Evolutionary conservation across 2,113 vertebrate species (phyloP), one percentile per base, ranked within the genome.

Genomic region (Cygnus atratus): DNA sequence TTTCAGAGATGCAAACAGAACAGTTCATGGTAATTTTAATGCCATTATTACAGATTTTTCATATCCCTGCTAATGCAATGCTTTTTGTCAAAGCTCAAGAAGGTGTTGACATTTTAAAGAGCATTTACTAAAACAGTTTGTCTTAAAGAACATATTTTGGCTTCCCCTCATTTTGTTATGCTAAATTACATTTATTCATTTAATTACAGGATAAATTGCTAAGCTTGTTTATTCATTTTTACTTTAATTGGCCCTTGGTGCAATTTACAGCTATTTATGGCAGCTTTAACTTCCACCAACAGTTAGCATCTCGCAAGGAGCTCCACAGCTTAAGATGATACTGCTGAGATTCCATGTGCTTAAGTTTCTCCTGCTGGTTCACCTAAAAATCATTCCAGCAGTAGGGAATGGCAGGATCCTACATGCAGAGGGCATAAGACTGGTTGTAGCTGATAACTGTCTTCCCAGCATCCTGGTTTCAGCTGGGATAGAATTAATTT

Each of bases 21-120:
- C 37, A 87, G 26, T 89, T 87, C 29, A 6, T 62, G 18, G 7
- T 41, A 92, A 89, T 87, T 66, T 72, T 93, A 13, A 48, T 70
- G 17, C 25, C 5, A 6, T 74, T 84, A 37, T 81, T 73, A 70
- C 26, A 41, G 19, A 50, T 37, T 70, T 79, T 16, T 72, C 3
- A 0, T 63, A 19, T 48, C 39, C 57, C 88, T 80, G 70, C 46
- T 24, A 90, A 72, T 13, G 5, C 62, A 82, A 20, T 46, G 52
- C 2, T 91, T 44, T 92, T 91, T 94, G 44, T 80, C 25, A 71
- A 95, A 95, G 66, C 70, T 92, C 44, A 88, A 85, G 66, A 80
- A 93, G 70, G 28, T 91, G 16, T 88, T 84, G 43, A 81, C 50
- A 54, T 94, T 96, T 96, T 58, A 74, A 54, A 79, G 26, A 76